phyloP scores from a whole-genome alignment of 2,888 invertebrate species.

The Apamea monoglypha region DNA sequence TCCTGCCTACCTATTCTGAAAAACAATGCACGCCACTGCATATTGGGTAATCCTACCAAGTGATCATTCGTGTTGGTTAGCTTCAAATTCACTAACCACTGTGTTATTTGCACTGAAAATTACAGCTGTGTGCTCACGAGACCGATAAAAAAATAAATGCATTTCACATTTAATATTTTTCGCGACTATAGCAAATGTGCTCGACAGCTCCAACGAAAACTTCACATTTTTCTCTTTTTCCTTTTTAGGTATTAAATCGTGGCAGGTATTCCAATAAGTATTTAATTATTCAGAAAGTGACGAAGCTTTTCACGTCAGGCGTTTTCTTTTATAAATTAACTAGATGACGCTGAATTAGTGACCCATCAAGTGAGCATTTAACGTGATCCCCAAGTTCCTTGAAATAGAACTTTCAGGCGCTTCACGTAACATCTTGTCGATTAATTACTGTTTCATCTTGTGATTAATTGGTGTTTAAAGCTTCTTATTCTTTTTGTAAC shows the following conservation, averaged over 20 bases:
- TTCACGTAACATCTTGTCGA: background rate
- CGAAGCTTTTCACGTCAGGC: conserved; percentile 14
- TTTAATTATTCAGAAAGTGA: conserved; percentile 14
- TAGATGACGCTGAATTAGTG: background rate
- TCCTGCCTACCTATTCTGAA: too few species aligned
- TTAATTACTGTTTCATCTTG: background rate
- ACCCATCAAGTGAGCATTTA: background rate
- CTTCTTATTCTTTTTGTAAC: background rate
- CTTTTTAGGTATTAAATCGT: background rate
- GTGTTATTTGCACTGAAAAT: background rate
- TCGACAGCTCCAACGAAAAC: background rate
- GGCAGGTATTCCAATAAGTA: background rate
- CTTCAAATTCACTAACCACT: background rate
- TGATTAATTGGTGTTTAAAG: too few species aligned
- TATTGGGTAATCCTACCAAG: background rate
- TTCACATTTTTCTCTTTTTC: background rate
- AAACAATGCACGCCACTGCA: too few species aligned
- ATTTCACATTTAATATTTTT: background rate
- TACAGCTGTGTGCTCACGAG: background rate
- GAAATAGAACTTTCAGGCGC: conserved; percentile 14
- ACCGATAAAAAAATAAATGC: background rate
- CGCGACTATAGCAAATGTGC: background rate
- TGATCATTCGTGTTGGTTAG: background rate
- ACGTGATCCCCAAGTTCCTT: background rate
- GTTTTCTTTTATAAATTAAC: background rate